phyloP scores from a whole-genome alignment of 2,797 vertebrate species.

The Brachyrhaphis roseni region DNA sequence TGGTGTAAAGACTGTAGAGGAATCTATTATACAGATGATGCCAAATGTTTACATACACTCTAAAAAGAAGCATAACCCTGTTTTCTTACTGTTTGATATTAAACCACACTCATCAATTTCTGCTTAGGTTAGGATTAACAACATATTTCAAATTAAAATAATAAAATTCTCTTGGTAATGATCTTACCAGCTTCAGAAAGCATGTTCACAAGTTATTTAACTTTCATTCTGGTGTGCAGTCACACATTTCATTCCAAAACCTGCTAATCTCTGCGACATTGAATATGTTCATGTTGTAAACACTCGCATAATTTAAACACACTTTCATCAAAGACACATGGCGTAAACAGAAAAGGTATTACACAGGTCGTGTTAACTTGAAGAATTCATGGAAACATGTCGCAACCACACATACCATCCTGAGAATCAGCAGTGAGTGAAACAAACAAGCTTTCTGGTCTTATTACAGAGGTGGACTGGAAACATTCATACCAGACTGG shows the following conservation, averaged over 20 bases:
- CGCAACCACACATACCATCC: constrained; percentile 70
- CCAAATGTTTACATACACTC: neutral
- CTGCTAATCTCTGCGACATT: neutral
- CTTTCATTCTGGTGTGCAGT: neutral
- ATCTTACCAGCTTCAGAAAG: neutral
- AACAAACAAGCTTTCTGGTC: constrained; percentile 86
- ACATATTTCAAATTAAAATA: too few species aligned
- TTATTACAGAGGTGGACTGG: constrained; percentile 82
- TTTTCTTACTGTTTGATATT: neutral
- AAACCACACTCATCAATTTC: neutral
- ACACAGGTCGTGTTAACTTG: neutral
- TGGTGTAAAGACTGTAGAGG: neutral
- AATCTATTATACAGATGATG: neutral
- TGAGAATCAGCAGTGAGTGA: constrained; percentile 85
- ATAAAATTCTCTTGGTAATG: neutral
- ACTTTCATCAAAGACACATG: neutral
- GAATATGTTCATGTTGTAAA: neutral
- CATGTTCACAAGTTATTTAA: neutral
- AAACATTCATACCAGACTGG: constrained; percentile 67
- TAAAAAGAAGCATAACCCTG: neutral
- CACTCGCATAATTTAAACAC: neutral
- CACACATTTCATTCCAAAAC: neutral
- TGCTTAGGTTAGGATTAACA: neutral
- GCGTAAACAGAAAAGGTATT: neutral
- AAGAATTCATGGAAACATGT: neutral